Percentiles rank a stretch among this genome's conserved stretches.
These are phyloP conservation scores for Amiota minor DNA, from an alignment of 2,888 invertebrate species.

Conservation along the genomic window DNA sequence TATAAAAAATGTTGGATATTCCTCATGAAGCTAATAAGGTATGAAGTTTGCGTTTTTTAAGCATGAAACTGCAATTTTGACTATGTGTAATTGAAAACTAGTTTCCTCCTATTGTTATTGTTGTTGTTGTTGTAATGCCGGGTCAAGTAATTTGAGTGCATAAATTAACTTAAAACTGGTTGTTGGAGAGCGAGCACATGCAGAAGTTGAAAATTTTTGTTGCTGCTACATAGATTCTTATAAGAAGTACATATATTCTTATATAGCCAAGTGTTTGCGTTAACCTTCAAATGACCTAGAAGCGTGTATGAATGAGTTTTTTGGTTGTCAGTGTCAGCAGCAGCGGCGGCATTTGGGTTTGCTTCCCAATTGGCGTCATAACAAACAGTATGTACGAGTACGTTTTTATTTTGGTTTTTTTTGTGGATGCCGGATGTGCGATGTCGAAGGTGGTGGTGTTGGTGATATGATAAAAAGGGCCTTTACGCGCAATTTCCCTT, in stretches of 20 bases:
- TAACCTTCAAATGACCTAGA: slow-evolving; percentile 65
- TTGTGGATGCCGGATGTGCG: background rate
- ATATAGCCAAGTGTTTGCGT: slow-evolving; percentile 36
- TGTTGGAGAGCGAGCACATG: slow-evolving; percentile 49
- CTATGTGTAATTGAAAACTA: slow-evolving; percentile 5
- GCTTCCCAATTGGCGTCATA: background rate
- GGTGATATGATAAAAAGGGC: background rate
- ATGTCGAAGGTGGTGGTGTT: background rate
- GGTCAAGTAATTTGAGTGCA: slow-evolving; percentile 32
- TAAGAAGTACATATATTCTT: no score
- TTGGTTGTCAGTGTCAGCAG: slow-evolving; percentile 2
- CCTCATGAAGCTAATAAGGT: slow-evolving; percentile 69
- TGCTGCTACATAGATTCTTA: background rate
- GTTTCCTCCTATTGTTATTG: slow-evolving; percentile 11
- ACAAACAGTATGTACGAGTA: no score
- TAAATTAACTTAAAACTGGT: slow-evolving; percentile 16
- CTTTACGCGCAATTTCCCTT: background rate
- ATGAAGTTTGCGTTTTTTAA: slow-evolving; percentile 46
- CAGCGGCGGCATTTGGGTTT: background rate
- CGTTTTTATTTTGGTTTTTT: slow-evolving; percentile 5
- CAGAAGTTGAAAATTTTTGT: slow-evolving; percentile 35
- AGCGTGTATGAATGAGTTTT: slow-evolving; percentile 26
- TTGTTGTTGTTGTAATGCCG: slow-evolving; percentile 29
- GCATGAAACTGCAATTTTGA: slow-evolving; percentile 33
- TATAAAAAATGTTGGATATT: slow-evolving; percentile 66